phyloP scores from a whole-genome alignment of 1,140 invertebrate genomes.

The Caligus rogercresseyi region DNA sequence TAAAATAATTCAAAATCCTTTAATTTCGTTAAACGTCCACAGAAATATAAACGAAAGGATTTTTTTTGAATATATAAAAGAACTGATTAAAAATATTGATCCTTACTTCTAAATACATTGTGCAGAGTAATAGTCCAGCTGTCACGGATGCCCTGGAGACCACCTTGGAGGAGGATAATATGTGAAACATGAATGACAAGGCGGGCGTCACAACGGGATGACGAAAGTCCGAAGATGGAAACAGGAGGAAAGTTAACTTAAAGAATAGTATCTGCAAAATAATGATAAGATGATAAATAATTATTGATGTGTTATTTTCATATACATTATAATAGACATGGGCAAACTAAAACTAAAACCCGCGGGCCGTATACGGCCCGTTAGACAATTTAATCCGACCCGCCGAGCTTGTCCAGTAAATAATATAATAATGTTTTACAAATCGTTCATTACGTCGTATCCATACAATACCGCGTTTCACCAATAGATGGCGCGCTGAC shows the following conservation, averaged over 20 bases:
- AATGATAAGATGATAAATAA: not conserved
- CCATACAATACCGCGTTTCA: too few species aligned
- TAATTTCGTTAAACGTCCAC: too few species aligned
- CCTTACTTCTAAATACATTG: constrained; percentile 49
- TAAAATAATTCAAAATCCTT: too few species aligned
- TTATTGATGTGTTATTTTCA: not conserved
- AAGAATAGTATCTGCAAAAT: constrained; percentile 14
- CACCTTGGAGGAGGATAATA: constrained; percentile 44
- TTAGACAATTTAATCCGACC: too few species aligned
- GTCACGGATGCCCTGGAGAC: constrained; percentile 45
- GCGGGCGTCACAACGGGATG: constrained; percentile 68
- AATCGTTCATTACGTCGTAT: too few species aligned
- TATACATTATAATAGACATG: too few species aligned
- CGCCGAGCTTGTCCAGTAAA: too few species aligned
- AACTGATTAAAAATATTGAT: constrained; percentile 22
- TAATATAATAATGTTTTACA: too few species aligned
- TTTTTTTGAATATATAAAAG: constrained; percentile 24
- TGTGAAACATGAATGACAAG: constrained; percentile 60
- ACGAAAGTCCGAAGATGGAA: constrained; percentile 68
- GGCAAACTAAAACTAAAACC: too few species aligned
- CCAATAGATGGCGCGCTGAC: too few species aligned
- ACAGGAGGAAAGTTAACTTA: constrained; percentile 39
- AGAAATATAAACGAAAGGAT: too few species aligned
- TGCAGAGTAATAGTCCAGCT: constrained; percentile 54
- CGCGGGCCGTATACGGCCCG: too few species aligned